Base-by-base conservation (phyloP, 2,888 invertebrate genomes). In the Leptopterna dolabrata region DNA sequence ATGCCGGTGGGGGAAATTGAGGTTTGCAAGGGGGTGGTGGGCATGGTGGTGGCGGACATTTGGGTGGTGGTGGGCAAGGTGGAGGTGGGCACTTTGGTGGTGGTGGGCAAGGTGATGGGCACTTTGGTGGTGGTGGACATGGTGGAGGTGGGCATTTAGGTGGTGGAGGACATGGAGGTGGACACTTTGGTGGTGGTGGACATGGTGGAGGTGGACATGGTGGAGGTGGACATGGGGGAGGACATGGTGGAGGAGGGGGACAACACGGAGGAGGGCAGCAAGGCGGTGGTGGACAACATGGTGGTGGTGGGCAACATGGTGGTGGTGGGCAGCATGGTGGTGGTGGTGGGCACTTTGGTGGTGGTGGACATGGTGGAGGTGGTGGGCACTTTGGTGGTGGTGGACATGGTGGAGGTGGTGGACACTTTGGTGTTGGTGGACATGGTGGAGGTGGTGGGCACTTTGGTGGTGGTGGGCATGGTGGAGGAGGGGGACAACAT, bases 161-260 rank as follows among this genome's bases (percentile, higher is more conserved):
- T 47, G 83, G 87, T 27, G 87, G 87, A 30, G 86, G 80, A n/a
- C 41, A 43, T n/a, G 84, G 81, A 41, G 86, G 81, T 7, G 81
- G 81, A 16, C 51, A 81, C 11, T 55, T 55, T 55, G 81, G 78
- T 0, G 45, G 78, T 24, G 78, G 78, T 24, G 80, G 27, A 85
- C 78, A 85, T 29, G 85, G 55, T 19, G 88, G 88, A 9, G 80
- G 43, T 24, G 81, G 71, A 13, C 55, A 63, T 11, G 36, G 43
- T 27, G 43, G 51, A 9, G 36, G 41, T 6, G 83, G 83, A 41
- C 55, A 63, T 19, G 41, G 43, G 24, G 86, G 76, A 55, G 76
- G 84, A 16, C 82, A 82, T 43, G 86, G 82, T n/a, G 36, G 41
- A 9, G 83, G 83, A 41, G 30, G 30, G 13, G 30, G 30, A 7